Conservation (phyloP, 2,888 invertebrate genomes). For the Pelosia muscerda region DNA sequence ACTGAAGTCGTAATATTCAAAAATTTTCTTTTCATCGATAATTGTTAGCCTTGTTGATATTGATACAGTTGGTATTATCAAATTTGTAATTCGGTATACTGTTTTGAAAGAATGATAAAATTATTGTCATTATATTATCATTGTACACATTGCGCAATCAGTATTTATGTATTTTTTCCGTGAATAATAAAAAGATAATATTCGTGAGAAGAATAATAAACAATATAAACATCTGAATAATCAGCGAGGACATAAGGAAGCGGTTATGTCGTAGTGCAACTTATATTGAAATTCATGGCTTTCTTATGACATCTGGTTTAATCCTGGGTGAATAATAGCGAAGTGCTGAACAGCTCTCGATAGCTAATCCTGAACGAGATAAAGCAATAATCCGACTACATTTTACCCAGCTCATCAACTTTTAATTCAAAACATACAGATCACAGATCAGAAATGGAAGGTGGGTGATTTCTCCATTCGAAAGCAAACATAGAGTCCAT, state of each 20-base stretch:
- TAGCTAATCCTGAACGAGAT: too few relatives aligned
- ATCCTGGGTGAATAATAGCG: not conserved
- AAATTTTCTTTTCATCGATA: not conserved
- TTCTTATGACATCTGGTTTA: not conserved
- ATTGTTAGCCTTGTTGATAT: not conserved
- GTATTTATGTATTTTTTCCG: not conserved
- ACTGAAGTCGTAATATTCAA: not conserved
- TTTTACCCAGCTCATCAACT: too few relatives aligned
- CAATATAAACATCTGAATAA: not conserved
- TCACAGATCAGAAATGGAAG: not conserved
- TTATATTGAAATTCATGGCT: not conserved
- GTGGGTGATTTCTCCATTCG: not conserved
- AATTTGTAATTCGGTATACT: not conserved
- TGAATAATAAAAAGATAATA: not conserved
- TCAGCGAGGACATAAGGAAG: not conserved
- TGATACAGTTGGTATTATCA: not conserved
- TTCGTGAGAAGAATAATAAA: not conserved
- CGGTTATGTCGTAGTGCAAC: not conserved
- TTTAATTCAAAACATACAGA: too few relatives aligned
- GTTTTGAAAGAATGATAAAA: too few relatives aligned
- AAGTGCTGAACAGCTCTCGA: not conserved
- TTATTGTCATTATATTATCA: not conserved
- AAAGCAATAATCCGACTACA: too few relatives aligned
- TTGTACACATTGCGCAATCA: not conserved
- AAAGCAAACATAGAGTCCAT: not conserved